phyloP scores from a whole-genome alignment of 2,797 vertebrate genomes.

The Microctenopoma steveboyesi region DNA sequence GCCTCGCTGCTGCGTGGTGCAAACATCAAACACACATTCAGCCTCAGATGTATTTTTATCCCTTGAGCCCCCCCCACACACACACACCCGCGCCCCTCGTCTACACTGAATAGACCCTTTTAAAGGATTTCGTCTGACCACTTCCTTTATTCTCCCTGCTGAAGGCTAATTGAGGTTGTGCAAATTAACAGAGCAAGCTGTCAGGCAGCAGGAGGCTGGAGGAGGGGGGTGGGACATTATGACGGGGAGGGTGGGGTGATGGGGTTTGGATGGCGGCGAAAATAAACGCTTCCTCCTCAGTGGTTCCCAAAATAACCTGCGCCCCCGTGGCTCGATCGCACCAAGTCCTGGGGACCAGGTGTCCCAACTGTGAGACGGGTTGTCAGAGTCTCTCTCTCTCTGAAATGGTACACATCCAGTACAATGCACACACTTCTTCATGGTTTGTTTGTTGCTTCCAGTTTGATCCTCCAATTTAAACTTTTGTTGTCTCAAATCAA shows the following conservation, averaged over 20 bases:
- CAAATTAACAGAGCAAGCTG: slow-evolving; percentile 72
- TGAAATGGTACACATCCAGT: background rate
- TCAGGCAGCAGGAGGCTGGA: slow-evolving; percentile 38
- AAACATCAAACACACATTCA: slow-evolving; percentile 66
- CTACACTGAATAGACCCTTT: slow-evolving; percentile 59
- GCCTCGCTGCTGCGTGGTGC: slow-evolving; percentile 37
- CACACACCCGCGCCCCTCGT: slow-evolving; percentile 32
- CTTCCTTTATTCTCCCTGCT: slow-evolving; percentile 63
- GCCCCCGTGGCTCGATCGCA: slow-evolving; percentile 53
- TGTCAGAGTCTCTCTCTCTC: slow-evolving; percentile 35
- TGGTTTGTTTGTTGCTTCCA: slow-evolving; percentile 15
- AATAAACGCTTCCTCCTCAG: slow-evolving; percentile 54
- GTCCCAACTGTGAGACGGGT: slow-evolving; percentile 70
- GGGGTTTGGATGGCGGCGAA: slow-evolving; percentile 19
- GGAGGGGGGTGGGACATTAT: background rate
- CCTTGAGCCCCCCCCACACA: slow-evolving; percentile 10
- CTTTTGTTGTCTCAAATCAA: background rate
- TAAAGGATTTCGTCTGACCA: slow-evolving; percentile 60
- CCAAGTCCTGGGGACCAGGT: slow-evolving; percentile 51
- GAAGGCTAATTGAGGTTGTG: slow-evolving; percentile 75
- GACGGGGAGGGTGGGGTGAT: background rate
- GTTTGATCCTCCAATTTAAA: slow-evolving; percentile 9
- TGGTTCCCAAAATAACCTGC: slow-evolving; percentile 65
- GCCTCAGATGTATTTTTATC: slow-evolving; percentile 75
- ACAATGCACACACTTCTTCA: background rate